A percentile compares a stretch with the other conserved stretches of the same genome.
Conservation (phyloP, 1,140 invertebrate genomes). For the Drosophila mayri region DNA sequence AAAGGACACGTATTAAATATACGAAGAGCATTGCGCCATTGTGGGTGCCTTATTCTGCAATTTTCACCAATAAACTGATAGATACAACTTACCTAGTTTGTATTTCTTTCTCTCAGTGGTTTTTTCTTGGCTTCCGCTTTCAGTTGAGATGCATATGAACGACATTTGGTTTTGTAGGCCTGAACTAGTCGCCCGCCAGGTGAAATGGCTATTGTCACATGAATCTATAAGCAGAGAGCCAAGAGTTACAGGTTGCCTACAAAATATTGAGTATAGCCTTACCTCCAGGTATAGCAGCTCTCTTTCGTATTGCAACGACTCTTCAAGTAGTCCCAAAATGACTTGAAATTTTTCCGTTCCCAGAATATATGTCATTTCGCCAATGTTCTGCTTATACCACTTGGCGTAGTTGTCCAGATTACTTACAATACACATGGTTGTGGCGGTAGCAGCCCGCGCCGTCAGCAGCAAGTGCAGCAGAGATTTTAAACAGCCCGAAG, state of each 20-base stretch:
- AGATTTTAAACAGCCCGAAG: conserved; percentile 34
- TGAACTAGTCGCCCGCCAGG: conserved; percentile 78
- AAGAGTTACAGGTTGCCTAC: not conserved
- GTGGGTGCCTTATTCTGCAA: no score
- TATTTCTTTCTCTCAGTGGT: not conserved
- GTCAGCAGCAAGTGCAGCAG: conserved; percentile 69
- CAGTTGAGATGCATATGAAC: conserved; percentile 52
- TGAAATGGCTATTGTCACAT: conserved; percentile 71
- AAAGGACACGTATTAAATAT: not conserved
- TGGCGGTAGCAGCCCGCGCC: conserved; percentile 63
- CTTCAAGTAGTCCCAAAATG: conserved; percentile 56
- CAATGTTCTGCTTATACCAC: conserved; percentile 81
- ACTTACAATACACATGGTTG: conserved; percentile 58
- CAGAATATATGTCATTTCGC: conserved; percentile 75
- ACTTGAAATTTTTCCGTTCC: conserved; percentile 65
- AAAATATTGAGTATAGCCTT: not conserved
- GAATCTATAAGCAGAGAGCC: conserved; percentile 54
- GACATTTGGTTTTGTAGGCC: conserved; percentile 73
- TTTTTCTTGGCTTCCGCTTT: conserved; percentile 34
- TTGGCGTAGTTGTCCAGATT: conserved; percentile 78
- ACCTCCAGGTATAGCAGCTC: conserved; percentile 74
- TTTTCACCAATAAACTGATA: no score
- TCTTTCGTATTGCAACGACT: conserved; percentile 67
- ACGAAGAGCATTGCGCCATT: not conserved
- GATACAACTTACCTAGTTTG: not conserved